phyloP scores from a whole-genome alignment of 2,888 invertebrate genomes.

The Acronicta aceris region DNA sequence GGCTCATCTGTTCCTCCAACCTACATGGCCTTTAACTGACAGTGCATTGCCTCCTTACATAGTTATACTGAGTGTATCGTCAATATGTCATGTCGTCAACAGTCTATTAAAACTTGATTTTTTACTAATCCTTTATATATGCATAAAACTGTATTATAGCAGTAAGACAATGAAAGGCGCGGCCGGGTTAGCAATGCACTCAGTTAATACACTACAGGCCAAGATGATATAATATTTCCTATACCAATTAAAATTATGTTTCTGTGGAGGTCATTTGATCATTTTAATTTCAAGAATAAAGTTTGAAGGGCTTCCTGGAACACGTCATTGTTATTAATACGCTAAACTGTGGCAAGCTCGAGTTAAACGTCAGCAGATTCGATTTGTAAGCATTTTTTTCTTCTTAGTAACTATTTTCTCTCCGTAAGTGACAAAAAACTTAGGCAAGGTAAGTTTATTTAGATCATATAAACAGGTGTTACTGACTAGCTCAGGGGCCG shows the following conservation, averaged over 20 bases:
- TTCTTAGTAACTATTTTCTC: too few relatives aligned
- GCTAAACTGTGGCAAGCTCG: too few relatives aligned
- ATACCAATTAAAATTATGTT: neutral
- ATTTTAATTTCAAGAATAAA: neutral
- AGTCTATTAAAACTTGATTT: too few relatives aligned
- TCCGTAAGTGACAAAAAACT: too few relatives aligned
- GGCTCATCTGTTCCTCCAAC: too few relatives aligned
- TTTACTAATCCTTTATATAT: neutral
- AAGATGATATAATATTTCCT: constrained; percentile 28
- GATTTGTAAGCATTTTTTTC: neutral
- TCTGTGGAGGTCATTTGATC: constrained; percentile 11
- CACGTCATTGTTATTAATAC: neutral
- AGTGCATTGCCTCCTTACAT: too few relatives aligned
- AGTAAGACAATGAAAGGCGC: constrained; percentile 28
- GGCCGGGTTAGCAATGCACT: constrained; percentile 6
- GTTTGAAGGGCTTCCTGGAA: neutral
- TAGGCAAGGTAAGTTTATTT: neutral
- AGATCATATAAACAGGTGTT: neutral
- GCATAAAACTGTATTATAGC: neutral
- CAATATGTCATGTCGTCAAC: too few relatives aligned
- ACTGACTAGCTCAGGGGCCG: too few relatives aligned
- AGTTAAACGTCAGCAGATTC: too few relatives aligned
- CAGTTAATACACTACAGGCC: constrained; percentile 13
- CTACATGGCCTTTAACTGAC: too few relatives aligned
- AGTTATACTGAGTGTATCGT: too few relatives aligned